Base-by-base conservation (phyloP, 2,888 invertebrate genomes). In the Ommatoiulus sabulosus region DNA sequence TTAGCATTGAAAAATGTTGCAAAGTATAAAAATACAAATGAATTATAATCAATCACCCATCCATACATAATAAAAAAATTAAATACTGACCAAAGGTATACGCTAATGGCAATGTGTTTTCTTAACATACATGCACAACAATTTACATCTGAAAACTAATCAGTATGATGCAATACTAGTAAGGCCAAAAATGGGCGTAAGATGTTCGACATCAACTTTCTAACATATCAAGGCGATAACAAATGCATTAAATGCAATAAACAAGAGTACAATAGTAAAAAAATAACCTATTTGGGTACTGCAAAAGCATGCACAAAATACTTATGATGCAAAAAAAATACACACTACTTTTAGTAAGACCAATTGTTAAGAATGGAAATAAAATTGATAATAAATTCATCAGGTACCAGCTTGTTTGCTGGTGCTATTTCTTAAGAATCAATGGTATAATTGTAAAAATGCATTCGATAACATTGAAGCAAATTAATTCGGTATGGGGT, bases 11-110 rank as follows among this genome's bases (percentile, higher is more conserved):
- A 57, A 57, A 57, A 57, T 57, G 57, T 15, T 15, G 57, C 57
- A 57, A 57, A 57, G 57, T 57, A 57, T 57, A 57, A 57, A 57
- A 57, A 57, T 57, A 57, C 57, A 57, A 46, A 57, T 57, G 57
- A 57, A 57, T 15, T 57, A 57, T 57, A 57, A 57, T 57, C 57
- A 57, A 57, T 57, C 57, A 57, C 57, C 57, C 57, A 57, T 57
- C 57, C 57, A 57, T 57, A 57, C 57, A 57, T 15, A 57, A 57
- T 15, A 57, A 57, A n/a, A n/a, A n/a, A 57, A 57, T 57, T 57
- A 57, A 57, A 57, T 57, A 57, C 57, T 57, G 57, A 57, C 57
- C 57, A 57, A 57, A 57, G 57, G 57, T 57, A 57, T 57, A 15
- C 17, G 17, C 57, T 10, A 57, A 57, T 57, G 57, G 57, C 57